These are phyloP conservation scores for Apteryx owenii DNA, from an alignment of 2,113 vertebrate species.

Conservation along the genomic window DNA sequence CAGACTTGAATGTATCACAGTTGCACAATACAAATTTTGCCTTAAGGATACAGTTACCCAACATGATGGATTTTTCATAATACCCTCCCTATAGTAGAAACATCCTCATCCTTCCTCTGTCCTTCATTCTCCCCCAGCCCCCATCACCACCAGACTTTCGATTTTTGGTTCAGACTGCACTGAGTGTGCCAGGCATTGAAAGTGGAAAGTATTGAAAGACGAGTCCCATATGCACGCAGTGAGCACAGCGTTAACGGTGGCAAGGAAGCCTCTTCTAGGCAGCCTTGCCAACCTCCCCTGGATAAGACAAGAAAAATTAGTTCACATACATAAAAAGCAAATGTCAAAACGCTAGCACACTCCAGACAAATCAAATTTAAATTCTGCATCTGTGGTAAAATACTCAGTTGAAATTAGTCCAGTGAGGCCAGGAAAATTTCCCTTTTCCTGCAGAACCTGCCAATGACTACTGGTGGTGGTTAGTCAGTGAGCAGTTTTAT, in stretches of 20 bases:
- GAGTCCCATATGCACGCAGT: accelerated
- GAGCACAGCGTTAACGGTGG: accelerated
- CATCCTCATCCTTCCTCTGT: neutral
- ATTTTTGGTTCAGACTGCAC: neutral
- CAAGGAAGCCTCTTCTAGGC: neutral
- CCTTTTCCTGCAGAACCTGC: neutral
- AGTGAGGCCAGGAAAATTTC: neutral
- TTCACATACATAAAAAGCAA: neutral
- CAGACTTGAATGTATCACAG: constrained; percentile 28
- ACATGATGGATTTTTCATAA: neutral
- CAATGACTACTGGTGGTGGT: neutral
- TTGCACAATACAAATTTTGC: constrained; percentile 47
- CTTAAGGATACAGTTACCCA: constrained; percentile 52
- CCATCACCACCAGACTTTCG: neutral
- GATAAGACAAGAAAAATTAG: neutral
- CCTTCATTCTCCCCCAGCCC: neutral
- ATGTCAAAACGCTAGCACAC: neutral
- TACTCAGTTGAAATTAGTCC: neutral
- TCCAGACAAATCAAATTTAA: neutral
- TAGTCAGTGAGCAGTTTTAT: neutral
- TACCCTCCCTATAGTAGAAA: neutral
- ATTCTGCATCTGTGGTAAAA: neutral
- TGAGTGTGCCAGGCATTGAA: neutral
- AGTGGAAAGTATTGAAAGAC: neutral
- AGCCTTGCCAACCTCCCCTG: neutral